phyloP scores from a whole-genome alignment of 2,797 vertebrate species.

The Spheniscus humboldti region DNA sequence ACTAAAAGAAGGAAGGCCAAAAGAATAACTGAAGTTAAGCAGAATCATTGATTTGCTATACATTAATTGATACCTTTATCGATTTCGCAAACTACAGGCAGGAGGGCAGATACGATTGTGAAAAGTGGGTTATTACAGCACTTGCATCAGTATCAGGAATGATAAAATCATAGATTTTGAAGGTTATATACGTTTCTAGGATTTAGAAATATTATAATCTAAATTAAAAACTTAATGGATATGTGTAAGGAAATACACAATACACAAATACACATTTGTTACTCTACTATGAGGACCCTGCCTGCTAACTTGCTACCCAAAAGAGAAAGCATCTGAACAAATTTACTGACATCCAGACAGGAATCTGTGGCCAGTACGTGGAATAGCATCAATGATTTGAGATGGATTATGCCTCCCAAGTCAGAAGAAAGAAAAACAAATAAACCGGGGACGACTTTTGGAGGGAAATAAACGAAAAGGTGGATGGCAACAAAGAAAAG shows the following conservation, averaged over 20 bases:
- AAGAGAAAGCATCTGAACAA: neutral
- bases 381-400: neutral
- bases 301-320: neutral
- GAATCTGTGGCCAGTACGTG: fast-evolving
- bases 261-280: neutral
- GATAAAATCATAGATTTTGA: neutral
- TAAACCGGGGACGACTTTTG: neutral
- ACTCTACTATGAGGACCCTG: neutral
- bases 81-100: neutral
- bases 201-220: neutral
- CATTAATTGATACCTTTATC: neutral
- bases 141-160: neutral
- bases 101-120: neutral
- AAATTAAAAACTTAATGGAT: neutral
- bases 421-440: neutral
- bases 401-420: neutral
- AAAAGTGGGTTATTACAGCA: neutral
- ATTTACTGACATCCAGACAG: neutral
- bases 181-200: neutral
- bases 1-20: neutral
- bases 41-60: neutral
- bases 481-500: neutral
- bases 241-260: neutral
- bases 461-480: neutral
- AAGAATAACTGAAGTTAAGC: neutral